Evolutionary conservation across 2,797 vertebrate species (phyloP).

Genomic region (Silurus lanzhouensis): DNA sequence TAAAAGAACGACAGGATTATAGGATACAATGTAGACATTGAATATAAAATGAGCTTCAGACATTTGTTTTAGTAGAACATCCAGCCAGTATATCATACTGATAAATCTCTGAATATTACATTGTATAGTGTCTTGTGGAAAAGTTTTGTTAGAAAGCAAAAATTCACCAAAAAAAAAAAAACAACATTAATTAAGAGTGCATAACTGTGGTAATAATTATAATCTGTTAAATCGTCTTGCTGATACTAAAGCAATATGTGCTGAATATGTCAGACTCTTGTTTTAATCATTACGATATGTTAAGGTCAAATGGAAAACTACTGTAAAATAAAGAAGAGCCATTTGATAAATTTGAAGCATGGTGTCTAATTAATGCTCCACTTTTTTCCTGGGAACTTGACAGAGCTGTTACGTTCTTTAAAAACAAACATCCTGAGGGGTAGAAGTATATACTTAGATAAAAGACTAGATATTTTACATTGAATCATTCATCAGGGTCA

Average conservation of each 20-base stretch:
- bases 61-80: not conserved
- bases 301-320: not conserved
- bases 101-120: not conserved
- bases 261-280: not conserved
- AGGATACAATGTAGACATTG: not conserved
- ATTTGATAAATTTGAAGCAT: not conserved
- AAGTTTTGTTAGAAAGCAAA: not conserved
- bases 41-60: not conserved
- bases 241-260: not conserved
- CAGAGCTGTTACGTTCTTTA: no score
- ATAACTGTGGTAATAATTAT: not conserved
- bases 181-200: not conserved
- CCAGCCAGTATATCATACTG: not conserved
- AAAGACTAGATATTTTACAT: not conserved
- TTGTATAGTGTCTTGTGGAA: not conserved
- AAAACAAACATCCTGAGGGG: not conserved
- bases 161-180: no score
- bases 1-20: not conserved
- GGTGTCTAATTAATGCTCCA: not conserved
- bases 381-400: conserved; percentile 12
- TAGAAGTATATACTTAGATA: not conserved
- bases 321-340: not conserved
- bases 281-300: not conserved
- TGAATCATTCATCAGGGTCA: not conserved
- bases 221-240: not conserved